phyloP scores from a whole-genome alignment of 2,797 vertebrate species.

The Perodicticus potto region DNA sequence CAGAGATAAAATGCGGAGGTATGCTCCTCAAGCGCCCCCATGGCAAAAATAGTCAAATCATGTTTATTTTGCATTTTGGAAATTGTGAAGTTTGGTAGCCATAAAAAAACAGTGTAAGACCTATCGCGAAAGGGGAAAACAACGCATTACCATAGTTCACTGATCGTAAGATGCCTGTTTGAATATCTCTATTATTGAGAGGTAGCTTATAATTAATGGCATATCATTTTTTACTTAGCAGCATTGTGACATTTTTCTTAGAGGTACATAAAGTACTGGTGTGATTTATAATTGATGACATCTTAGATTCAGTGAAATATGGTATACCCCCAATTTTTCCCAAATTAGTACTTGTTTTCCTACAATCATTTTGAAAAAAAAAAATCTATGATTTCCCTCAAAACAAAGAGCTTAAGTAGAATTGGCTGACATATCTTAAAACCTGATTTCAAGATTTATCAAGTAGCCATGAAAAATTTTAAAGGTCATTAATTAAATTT shows the following conservation, averaged over 20 bases:
- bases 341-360: conserved; percentile 47
- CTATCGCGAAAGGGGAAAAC: neutral
- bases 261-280: conserved; percentile 38
- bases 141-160: neutral
- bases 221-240: conserved; percentile 26
- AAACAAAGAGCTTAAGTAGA: neutral
- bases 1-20: neutral
- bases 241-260: conserved; percentile 31
- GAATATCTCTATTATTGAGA: neutral
- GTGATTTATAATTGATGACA: neutral
- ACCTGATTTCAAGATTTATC: conserved; percentile 15
- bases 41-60: neutral
- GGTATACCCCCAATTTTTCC: conserved; percentile 30
- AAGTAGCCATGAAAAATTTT: neutral
- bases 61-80: neutral
- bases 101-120: neutral
- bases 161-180: neutral
- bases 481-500: too few species aligned
- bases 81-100: conserved; percentile 27
- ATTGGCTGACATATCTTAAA: neutral
- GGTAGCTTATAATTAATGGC: neutral
- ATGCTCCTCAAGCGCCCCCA: neutral
- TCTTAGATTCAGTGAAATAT: conserved; percentile 36
- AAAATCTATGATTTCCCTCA: neutral
- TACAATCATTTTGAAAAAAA: conserved; percentile 10